Conservation (phyloP, 2,797 vertebrate genomes). For the Hemibagrus guttatus region DNA sequence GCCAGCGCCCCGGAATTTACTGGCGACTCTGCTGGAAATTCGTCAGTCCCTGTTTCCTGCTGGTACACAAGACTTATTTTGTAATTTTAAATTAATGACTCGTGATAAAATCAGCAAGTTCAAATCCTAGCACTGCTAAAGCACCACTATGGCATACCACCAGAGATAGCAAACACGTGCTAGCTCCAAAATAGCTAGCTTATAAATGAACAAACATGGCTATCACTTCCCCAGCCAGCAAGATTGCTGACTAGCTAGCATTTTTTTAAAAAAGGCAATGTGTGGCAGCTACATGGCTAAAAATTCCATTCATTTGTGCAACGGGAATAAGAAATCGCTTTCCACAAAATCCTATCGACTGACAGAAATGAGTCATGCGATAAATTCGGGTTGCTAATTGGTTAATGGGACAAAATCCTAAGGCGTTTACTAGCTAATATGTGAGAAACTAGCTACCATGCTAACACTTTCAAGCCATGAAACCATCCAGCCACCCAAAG, state of each 20-base stretch:
- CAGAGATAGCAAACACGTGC: not conserved
- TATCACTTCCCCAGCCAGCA: not conserved
- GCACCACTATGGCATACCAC: not conserved
- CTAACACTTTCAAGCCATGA: too few species aligned
- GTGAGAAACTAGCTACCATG: not conserved
- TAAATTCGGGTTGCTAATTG: not conserved
- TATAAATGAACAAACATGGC: not conserved
- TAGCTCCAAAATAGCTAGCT: not conserved
- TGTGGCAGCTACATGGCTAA: not conserved
- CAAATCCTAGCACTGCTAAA: not conserved
- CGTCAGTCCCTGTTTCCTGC: slow-evolving; percentile 89
- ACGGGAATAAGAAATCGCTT: not conserved
- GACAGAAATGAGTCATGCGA: not conserved
- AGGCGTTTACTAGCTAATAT: not conserved
- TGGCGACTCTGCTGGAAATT: slow-evolving; percentile 94
- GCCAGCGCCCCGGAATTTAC: slow-evolving; percentile 83
- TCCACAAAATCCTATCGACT: not conserved
- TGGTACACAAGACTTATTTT: slow-evolving; percentile 72
- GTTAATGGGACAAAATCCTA: not conserved
- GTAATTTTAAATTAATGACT: too few species aligned
- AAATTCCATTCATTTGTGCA: not conserved
- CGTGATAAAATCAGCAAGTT: too few species aligned
- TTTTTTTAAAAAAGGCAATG: too few species aligned
- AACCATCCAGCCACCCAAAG: too few species aligned
- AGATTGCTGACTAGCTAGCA: not conserved